Conservation (phyloP, 2,113 vertebrate species). For the Crotalus helleri region DNA sequence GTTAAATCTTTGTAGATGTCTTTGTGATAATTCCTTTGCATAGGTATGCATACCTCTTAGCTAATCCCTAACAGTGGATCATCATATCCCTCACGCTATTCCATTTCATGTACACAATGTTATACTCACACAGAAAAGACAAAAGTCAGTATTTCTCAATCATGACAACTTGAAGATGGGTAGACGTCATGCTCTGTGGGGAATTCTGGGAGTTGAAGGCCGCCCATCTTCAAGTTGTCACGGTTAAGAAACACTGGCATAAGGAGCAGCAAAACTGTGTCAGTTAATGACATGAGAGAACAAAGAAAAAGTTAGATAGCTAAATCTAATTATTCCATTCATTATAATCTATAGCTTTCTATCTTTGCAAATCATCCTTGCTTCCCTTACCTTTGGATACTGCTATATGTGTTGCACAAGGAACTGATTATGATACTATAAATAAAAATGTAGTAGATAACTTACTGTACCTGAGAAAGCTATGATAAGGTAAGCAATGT, state of each 20-base stretch:
- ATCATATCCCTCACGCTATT: not conserved
- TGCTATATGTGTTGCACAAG: not conserved
- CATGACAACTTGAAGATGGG: not conserved
- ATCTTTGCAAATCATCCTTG: not conserved
- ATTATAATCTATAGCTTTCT: not conserved
- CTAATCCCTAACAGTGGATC: not conserved
- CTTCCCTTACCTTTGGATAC: not conserved
- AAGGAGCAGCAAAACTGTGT: not conserved
- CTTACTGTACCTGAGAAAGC: no score
- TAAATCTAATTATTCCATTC: not conserved
- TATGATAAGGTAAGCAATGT: not conserved
- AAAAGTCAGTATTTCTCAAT: not conserved
- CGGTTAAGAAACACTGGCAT: not conserved
- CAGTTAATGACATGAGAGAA: not conserved
- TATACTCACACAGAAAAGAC: not conserved
- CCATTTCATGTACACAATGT: not conserved
- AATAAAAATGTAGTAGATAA: not conserved
- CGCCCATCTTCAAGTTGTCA: not conserved
- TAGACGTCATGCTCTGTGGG: not conserved
- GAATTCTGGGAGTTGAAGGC: not conserved
- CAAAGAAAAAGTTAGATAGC: not conserved
- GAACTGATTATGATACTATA: no score
- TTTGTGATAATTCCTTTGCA: not conserved
- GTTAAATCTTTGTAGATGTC: not conserved
- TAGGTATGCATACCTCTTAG: not conserved